phyloP scores from a whole-genome alignment of 1,140 invertebrate genomes.

The Palaemon carinicauda region DNA sequence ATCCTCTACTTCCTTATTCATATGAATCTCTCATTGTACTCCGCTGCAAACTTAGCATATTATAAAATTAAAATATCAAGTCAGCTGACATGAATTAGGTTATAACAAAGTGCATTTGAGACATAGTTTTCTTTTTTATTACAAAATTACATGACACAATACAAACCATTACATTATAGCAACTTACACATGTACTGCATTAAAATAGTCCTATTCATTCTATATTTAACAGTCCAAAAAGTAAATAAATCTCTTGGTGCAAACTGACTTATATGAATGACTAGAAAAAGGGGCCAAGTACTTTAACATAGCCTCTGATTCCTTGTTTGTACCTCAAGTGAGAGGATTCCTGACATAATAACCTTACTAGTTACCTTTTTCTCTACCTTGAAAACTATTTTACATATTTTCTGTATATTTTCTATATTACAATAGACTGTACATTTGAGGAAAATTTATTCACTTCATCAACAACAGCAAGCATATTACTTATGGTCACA shows the following conservation, averaged over 20 bases:
- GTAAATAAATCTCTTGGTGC: slow-evolving; percentile 49
- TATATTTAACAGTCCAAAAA: slow-evolving; percentile 47
- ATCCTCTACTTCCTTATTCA: too few relatives aligned
- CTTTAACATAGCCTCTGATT: slow-evolving; percentile 43
- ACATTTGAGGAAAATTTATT: neutral
- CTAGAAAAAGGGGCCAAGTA: slow-evolving; percentile 50
- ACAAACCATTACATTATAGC: slow-evolving; percentile 53
- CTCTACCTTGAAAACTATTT: neutral
- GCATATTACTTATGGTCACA: too few relatives aligned
- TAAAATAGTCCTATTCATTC: slow-evolving; percentile 19
- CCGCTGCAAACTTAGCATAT: too few relatives aligned
- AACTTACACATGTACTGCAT: slow-evolving; percentile 30
- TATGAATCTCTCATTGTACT: too few relatives aligned
- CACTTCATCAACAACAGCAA: neutral
- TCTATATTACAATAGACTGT: neutral
- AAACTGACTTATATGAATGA: slow-evolving; percentile 50
- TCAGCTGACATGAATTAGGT: too few relatives aligned
- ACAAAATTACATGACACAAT: slow-evolving; percentile 48
- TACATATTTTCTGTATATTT: neutral
- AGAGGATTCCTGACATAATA: neutral
- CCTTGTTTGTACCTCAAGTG: slow-evolving; percentile 32
- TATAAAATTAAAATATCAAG: too few relatives aligned
- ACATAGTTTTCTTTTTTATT: slow-evolving; percentile 35
- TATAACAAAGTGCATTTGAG: too few relatives aligned
- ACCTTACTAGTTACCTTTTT: too few relatives aligned